Evolutionary conservation across 2,888 invertebrate species (phyloP), one percentile per base, ranked within the genome.

Genomic region (Chaetogeoica ovagalla): DNA sequence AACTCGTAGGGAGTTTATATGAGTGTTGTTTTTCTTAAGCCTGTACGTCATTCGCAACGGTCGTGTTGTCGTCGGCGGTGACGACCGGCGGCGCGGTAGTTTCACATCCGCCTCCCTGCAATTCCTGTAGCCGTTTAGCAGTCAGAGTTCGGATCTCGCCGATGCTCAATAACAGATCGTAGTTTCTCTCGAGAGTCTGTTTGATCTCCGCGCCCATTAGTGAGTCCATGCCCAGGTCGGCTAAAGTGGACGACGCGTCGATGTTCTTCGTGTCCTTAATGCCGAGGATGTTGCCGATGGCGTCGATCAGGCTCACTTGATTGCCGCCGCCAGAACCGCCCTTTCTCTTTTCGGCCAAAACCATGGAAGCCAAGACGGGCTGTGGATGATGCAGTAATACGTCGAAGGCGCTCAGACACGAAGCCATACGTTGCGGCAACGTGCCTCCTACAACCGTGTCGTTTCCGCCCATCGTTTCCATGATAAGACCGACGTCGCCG

Each of bases 181-280:
- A 97, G 85, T 94, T 94, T 81, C 97, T 90, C 87, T 98, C 97
- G 77, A 98, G 88, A 0, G 95, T 94, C 88, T 97, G 97, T 86
- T 98, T 98, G 85, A 99, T 96, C 89, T 99, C 99, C 1, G 98
- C 97, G 68, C 97, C 97, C 98, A 99, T 98, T 83, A 99, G 88
- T 2, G 98, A 98, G 86, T 99, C 98, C 92, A 99, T 95, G 82
- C 98, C 98, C 59, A 99, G 90, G 86, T 99, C 98, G 39, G 96
- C 95, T 69, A 99, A 88, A 66, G 92, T 93, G 7, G 93, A 90
- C 48, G 90, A 89, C 62, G 90, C 89, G 82, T 94, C 91, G 48
- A 97, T 90, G 82, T 93, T 92, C 84, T 90, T 91, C 0, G 91
- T 88, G 85, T 98, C 96, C 86, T 96, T 95, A 84, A 98, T 91